Evolutionary conservation across 2,888 invertebrate genomes (phyloP).

Genomic region (Drosophila putrida): DNA sequence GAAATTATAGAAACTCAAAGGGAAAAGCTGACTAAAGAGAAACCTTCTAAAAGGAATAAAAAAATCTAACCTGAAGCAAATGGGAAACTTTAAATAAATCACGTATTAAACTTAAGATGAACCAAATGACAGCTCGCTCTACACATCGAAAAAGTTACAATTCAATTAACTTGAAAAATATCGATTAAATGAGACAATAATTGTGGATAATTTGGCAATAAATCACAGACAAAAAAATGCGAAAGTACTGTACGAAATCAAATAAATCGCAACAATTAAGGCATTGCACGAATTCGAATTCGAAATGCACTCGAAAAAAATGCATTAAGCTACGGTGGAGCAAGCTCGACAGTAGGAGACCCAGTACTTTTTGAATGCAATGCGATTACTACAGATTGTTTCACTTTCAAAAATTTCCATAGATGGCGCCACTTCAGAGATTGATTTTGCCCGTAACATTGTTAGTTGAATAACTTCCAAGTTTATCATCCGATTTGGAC

Average conservation of each 20-base stretch:
- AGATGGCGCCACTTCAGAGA: no score
- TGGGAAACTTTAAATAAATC: neutral
- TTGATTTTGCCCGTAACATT: no score
- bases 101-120: neutral
- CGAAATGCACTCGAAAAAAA: conserved; percentile 17
- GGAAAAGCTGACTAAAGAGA: neutral
- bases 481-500: no score
- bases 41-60: conserved; percentile 5
- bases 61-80: neutral
- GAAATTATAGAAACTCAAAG: neutral
- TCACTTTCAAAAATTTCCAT: no score
- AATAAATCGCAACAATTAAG: conserved; percentile 48
- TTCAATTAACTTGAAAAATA: conserved; percentile 2
- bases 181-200: conserved; percentile 11
- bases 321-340: no score
- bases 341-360: no score
- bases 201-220: conserved; percentile 37
- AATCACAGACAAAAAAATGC: conserved; percentile 30
- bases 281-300: conserved; percentile 31
- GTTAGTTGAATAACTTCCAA: no score
- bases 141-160: neutral
- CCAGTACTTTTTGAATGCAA: no score
- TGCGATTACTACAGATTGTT: no score
- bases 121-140: no score
- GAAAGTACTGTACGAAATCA: conserved; percentile 32